Percentiles rank a stretch among this genome's conserved stretches.
phyloP scores from a whole-genome alignment of 1,140 invertebrate species.

The Drosophila kanapiae region DNA sequence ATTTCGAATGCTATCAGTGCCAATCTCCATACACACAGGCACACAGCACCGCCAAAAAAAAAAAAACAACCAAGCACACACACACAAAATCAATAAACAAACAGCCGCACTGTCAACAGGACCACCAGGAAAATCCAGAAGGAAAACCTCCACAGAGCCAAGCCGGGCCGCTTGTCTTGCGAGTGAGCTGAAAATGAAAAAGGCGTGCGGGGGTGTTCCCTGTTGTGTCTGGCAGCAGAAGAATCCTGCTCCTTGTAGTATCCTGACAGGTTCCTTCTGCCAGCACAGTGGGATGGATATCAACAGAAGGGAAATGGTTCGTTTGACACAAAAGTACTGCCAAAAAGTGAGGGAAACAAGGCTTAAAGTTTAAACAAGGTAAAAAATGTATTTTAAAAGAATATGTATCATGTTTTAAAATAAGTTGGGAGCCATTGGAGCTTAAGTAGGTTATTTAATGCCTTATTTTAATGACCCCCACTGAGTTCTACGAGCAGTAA shows the following conservation, averaged over 20 bases:
- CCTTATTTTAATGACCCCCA: neutral
- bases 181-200: slow-evolving; percentile 34
- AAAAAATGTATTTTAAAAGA: too few species aligned
- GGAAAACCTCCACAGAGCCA: neutral
- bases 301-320: neutral
- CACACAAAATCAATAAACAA: slow-evolving; percentile 70
- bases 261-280: slow-evolving; percentile 7
- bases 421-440: neutral
- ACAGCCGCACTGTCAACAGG: slow-evolving; percentile 32
- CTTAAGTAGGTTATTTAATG: neutral
- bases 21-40: slow-evolving; percentile 59
- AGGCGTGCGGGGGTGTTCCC: neutral
- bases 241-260: neutral
- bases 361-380: neutral
- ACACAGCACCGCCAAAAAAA: neutral
- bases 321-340: too few species aligned
- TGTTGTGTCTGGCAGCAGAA: slow-evolving; percentile 20
- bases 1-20: slow-evolving; percentile 76
- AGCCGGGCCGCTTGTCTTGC: neutral
- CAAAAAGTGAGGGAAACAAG: neutral
- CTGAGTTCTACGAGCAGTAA: neutral
- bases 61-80: neutral
- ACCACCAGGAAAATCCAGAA: slow-evolving; percentile 5
- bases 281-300: slow-evolving; percentile 21
- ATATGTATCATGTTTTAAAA: neutral